Evolutionary conservation across 2,888 invertebrate species (phyloP).

Genomic region (Meloe dianella): DNA sequence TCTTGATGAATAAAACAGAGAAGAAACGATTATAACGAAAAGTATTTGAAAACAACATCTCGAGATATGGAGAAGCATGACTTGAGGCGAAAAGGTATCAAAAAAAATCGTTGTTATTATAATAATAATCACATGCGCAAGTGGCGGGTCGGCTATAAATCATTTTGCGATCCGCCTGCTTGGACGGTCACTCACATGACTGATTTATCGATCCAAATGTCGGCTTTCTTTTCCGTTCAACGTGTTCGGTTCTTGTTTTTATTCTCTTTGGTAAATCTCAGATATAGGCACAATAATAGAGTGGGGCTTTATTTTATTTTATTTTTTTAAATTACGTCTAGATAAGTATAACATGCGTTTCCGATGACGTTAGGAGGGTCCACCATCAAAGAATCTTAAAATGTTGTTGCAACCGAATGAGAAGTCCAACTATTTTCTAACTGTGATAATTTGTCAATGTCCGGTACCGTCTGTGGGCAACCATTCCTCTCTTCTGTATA

Average conservation of each 20-base stretch:
- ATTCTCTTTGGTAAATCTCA: neutral
- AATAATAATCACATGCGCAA: slow-evolving; percentile 60
- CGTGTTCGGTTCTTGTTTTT: slow-evolving; percentile 26
- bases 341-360: neutral
- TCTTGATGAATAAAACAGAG: too few relatives aligned
- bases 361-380: neutral
- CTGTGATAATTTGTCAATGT: slow-evolving; percentile 55
- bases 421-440: slow-evolving; percentile 55
- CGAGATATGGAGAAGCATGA: slow-evolving; percentile 43
- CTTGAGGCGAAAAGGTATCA: slow-evolving; percentile 54
- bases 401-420: slow-evolving; percentile 52
- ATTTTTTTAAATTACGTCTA: too few relatives aligned
- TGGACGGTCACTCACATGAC: slow-evolving; percentile 57
- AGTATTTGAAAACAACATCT: neutral
- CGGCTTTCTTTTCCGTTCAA: slow-evolving; percentile 44
- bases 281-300: too few relatives aligned
- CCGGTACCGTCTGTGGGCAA: slow-evolving; percentile 49
- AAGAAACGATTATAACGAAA: neutral
- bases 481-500: slow-evolving; percentile 53
- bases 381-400: slow-evolving; percentile 16
- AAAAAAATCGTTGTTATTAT: slow-evolving; percentile 58
- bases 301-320: too few relatives aligned
- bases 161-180: slow-evolving; percentile 58
- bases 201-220: slow-evolving; percentile 58
- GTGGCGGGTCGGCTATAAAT: slow-evolving; percentile 57